Conservation (phyloP, 2,888 invertebrate species). For the Xanthia togata region DNA sequence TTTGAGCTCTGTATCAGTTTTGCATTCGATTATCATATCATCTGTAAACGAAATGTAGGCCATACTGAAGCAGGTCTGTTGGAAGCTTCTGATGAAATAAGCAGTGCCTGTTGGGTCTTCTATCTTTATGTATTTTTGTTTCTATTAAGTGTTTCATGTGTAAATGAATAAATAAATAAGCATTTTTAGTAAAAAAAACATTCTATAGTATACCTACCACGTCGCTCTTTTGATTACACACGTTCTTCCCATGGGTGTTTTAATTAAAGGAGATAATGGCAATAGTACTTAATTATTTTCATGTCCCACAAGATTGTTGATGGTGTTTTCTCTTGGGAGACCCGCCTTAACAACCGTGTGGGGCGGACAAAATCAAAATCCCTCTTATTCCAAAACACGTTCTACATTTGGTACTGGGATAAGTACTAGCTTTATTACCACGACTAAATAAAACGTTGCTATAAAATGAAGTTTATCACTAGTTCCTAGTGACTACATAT, state of each 20-base stretch:
- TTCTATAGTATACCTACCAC: neutral
- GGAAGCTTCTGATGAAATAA: neutral
- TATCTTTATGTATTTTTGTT: too few species aligned
- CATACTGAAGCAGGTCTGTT: neutral
- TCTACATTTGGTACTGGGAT: too few species aligned
- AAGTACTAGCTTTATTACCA: too few species aligned
- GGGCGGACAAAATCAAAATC: neutral
- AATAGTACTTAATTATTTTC: constrained; percentile 21
- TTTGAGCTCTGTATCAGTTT: neutral
- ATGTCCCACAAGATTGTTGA: neutral
- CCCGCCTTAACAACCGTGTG: neutral
- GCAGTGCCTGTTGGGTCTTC: neutral
- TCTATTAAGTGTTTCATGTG: too few species aligned
- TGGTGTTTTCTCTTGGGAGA: constrained; percentile 1
- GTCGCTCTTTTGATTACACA: neutral
- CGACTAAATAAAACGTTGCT: too few species aligned
- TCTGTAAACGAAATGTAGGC: neutral
- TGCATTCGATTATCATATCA: neutral
- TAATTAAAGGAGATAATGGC: neutral
- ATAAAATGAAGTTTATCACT: too few species aligned
- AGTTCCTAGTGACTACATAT: too few species aligned
- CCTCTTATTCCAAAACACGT: too few species aligned
- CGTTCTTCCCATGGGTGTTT: neutral
- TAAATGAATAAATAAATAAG: neutral
- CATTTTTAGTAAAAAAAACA: neutral